phyloP scores from a whole-genome alignment of 2,888 invertebrate genomes.

The Sphaeridia pumilis region DNA sequence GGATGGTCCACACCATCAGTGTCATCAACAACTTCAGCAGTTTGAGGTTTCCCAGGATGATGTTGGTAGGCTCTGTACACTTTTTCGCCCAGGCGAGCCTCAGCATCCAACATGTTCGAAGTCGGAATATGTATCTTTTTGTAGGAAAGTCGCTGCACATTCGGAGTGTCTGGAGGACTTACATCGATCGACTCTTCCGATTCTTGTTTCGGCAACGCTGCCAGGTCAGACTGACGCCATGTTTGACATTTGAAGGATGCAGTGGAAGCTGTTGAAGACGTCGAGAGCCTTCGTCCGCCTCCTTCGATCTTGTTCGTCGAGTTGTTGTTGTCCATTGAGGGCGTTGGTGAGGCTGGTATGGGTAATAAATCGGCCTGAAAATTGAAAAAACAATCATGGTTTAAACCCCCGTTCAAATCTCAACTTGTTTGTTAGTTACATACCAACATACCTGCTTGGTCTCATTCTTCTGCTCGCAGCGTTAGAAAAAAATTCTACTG shows the following conservation, averaged over 20 bases:
- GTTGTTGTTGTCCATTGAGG: constrained; percentile 1
- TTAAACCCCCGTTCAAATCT: too few relatives aligned
- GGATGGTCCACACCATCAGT: neutral
- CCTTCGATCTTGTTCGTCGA: neutral
- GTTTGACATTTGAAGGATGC: constrained; percentile 31
- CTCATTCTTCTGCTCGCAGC: too few relatives aligned
- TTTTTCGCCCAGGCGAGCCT: constrained; percentile 24
- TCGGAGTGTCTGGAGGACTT: constrained; percentile 19
- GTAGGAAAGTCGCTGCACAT: constrained; percentile 27
- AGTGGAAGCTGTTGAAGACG: neutral
- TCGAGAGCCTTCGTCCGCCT: neutral
- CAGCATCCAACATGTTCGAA: constrained; percentile 25
- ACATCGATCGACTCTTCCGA: constrained; percentile 18
- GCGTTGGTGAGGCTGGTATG: constrained; percentile 14
- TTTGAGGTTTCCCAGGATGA: neutral
- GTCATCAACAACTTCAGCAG: neutral
- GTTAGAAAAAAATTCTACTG: too few relatives aligned
- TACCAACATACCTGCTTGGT: too few relatives aligned
- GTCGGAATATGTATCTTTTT: constrained; percentile 22
- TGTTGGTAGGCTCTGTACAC: constrained; percentile 17
- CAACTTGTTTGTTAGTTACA: neutral
- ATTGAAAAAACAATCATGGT: neutral
- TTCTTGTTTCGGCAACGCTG: constrained; percentile 16
- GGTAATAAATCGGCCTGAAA: neutral
- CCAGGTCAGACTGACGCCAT: constrained; percentile 31